These are phyloP conservation scores for Denticeps clupeoides DNA, from an alignment of 2,797 vertebrate genomes.

Conservation along the genomic window DNA sequence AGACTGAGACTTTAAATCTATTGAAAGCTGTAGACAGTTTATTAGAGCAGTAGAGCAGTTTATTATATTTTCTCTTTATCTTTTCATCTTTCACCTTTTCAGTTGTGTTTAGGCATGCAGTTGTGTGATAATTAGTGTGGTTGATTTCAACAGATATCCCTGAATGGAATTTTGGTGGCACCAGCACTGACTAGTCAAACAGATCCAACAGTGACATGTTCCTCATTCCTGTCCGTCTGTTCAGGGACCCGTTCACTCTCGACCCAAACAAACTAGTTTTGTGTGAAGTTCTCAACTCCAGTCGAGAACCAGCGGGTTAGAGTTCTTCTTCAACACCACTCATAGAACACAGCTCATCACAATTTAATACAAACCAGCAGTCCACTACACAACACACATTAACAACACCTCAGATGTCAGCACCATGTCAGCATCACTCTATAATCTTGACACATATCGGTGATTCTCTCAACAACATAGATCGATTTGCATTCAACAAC, in stretches of 20 bases:
- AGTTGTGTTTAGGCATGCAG: not conserved
- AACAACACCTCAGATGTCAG: too few species aligned
- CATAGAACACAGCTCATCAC: too few species aligned
- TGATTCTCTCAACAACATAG: too few species aligned
- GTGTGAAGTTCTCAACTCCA: conserved; percentile 75
- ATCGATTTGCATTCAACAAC: too few species aligned
- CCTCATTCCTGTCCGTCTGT: conserved; percentile 69
- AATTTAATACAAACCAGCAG: too few species aligned
- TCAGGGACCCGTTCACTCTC: conserved; percentile 71
- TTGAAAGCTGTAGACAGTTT: too few species aligned
- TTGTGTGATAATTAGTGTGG: not conserved
- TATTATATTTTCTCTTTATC: not conserved
- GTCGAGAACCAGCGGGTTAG: conserved; percentile 64
- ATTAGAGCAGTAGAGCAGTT: not conserved
- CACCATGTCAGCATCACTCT: too few species aligned
- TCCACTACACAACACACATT: too few species aligned
- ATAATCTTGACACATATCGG: too few species aligned
- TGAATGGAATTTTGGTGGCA: conserved; percentile 79
- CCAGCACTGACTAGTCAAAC: conserved; percentile 64
- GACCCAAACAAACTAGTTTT: conserved; percentile 85
- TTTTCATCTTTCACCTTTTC: not conserved
- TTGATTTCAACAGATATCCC: conserved; percentile 57
- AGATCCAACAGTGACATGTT: conserved; percentile 78
- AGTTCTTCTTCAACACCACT: not conserved
- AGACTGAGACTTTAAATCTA: too few species aligned